phyloP scores from a whole-genome alignment of 2,888 invertebrate species.

The Acanthopleura granulata region DNA sequence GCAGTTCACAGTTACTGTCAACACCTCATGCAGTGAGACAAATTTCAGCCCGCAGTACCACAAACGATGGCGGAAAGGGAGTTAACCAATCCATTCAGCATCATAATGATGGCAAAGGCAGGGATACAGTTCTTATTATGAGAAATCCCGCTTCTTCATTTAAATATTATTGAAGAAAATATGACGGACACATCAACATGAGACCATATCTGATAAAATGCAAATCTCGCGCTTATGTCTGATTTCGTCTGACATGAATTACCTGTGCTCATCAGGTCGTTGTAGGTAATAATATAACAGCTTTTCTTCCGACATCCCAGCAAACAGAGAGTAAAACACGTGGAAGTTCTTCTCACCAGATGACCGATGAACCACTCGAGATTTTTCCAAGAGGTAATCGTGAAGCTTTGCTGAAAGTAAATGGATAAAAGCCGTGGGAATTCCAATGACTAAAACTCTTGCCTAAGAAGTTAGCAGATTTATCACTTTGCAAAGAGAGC shows the following conservation, averaged over 20 bases:
- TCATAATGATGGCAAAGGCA: too few species aligned
- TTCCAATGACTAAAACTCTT: too few species aligned
- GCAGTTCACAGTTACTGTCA: too few species aligned
- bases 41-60: too few species aligned
- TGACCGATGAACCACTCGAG: slow-evolving; percentile 56
- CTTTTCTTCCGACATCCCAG: slow-evolving; percentile 56
- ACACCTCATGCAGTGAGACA: too few species aligned
- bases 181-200: background rate
- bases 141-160: too few species aligned
- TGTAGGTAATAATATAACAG: slow-evolving; percentile 56
- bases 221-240: background rate
- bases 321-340: slow-evolving; percentile 61
- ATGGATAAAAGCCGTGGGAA: too few species aligned
- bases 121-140: too few species aligned
- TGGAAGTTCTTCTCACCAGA: slow-evolving; percentile 61
- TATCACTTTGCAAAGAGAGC: too few species aligned
- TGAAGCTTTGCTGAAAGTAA: slow-evolving; percentile 52
- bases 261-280: slow-evolving; percentile 58
- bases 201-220: background rate
- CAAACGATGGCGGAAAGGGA: too few species aligned
- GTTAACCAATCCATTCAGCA: too few species aligned
- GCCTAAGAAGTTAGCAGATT: too few species aligned
- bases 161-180: background rate
- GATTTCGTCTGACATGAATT: background rate
- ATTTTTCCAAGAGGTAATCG: slow-evolving; percentile 63